These are phyloP conservation scores for Archocentrus centrarchus DNA, from an alignment of 2,113 vertebrate genomes.

Conservation along the genomic window DNA sequence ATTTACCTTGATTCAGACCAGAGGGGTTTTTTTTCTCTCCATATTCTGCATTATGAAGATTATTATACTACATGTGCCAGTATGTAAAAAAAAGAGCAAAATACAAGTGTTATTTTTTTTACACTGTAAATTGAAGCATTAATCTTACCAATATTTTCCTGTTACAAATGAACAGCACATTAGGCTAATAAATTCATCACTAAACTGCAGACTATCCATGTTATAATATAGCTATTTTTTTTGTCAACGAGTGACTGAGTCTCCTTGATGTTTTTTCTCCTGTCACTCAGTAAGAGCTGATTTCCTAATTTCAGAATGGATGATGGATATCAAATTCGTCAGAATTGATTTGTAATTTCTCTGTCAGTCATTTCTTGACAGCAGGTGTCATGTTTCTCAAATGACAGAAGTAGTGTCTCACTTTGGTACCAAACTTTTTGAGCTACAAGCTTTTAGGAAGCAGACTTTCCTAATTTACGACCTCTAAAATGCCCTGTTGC, in stretches of 20 bases:
- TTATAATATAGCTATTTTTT: background rate
- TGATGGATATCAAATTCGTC: conserved; percentile 33
- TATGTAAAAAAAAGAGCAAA: background rate
- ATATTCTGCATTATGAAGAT: background rate
- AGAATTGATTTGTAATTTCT: conserved; percentile 19
- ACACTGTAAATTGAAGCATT: background rate
- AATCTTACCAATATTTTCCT: background rate
- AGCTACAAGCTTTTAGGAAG: conserved; percentile 17
- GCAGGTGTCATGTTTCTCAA: conserved; percentile 31
- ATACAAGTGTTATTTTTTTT: background rate
- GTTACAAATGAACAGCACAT: background rate
- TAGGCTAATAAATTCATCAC: background rate
- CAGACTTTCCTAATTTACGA: conserved; percentile 23
- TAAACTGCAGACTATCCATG: background rate
- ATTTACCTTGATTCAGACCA: conserved; percentile 34
- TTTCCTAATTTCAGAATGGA: conserved; percentile 21
- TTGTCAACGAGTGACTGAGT: background rate
- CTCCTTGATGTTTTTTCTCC: background rate
- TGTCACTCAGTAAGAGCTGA: conserved; percentile 15
- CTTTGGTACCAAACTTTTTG: conserved; percentile 33
- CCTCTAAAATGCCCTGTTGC: conserved; percentile 17
- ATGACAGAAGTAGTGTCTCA: conserved; percentile 1
- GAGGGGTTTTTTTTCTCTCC: background rate
- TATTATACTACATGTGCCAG: background rate
- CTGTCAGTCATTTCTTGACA: conserved; percentile 43